These are phyloP conservation scores for Takifugu rubripes DNA, from an alignment of 2,797 vertebrate species.

Conservation along the genomic window DNA sequence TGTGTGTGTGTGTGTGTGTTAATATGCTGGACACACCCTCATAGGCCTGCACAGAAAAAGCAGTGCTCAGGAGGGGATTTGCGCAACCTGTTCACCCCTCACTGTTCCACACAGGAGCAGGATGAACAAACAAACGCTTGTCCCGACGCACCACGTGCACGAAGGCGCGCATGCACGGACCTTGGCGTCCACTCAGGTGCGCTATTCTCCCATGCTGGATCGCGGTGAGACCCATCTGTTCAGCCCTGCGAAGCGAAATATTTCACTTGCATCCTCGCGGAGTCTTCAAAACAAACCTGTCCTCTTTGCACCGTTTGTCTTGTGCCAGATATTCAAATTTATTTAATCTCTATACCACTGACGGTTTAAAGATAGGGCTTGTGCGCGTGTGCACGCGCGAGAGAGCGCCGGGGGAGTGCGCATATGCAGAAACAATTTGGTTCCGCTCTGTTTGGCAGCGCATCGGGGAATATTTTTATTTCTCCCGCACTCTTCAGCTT, in stretches of 20 bases:
- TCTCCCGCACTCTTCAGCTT: conserved; percentile 27
- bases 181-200: conserved; percentile 51
- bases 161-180: conserved; percentile 27
- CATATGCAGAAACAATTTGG: conserved; percentile 54
- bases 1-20: no score
- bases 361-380: conserved; percentile 16
- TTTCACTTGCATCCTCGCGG: neutral
- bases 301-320: neutral
- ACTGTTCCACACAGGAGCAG: conserved; percentile 55
- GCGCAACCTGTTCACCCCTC: conserved; percentile 57
- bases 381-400: conserved; percentile 1
- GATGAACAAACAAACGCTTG: conserved; percentile 44
- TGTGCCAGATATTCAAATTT: conserved; percentile 5
- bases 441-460: conserved; percentile 73
- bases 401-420: neutral
- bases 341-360: conserved; percentile 6
- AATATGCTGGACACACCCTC: neutral
- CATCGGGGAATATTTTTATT: conserved; percentile 58
- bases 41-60: neutral
- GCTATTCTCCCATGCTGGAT: conserved; percentile 42
- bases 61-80: conserved; percentile 30
- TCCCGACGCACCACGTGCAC: conserved; percentile 34
- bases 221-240: conserved; percentile 67
- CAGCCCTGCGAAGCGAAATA: conserved; percentile 16
- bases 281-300: neutral